phyloP scores from a whole-genome alignment of 2,797 vertebrate species.

The Takifugu rubripes region DNA sequence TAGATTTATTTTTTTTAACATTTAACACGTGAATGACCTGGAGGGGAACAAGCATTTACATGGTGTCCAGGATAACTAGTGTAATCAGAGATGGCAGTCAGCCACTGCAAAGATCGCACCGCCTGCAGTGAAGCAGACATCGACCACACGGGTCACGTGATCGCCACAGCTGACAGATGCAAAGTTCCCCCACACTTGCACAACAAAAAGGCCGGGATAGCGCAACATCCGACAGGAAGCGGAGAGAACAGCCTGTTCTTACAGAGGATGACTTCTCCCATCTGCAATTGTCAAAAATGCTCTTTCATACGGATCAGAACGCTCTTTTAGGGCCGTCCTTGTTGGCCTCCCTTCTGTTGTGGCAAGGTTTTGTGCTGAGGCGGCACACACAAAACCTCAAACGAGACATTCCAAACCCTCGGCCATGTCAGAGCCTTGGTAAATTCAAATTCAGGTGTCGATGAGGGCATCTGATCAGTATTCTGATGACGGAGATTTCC shows the following conservation, averaged over 20 bases:
- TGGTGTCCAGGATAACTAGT: slow-evolving; percentile 38
- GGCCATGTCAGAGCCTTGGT: slow-evolving; percentile 33
- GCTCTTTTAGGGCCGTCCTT: too few relatives aligned
- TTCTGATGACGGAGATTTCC: slow-evolving; percentile 48
- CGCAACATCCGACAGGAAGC: slow-evolving; percentile 26
- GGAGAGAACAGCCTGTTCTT: slow-evolving; percentile 23
- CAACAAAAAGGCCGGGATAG: slow-evolving; percentile 15
- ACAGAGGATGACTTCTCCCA: not conserved
- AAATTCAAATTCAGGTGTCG: slow-evolving; percentile 46
- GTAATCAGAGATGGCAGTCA: slow-evolving; percentile 39
- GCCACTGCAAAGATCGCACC: slow-evolving; percentile 55
- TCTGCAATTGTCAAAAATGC: not conserved
- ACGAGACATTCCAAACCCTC: slow-evolving; percentile 16
- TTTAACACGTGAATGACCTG: not conserved
- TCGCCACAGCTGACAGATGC: slow-evolving; percentile 45
- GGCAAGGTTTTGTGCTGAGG: not conserved
- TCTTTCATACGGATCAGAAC: not conserved
- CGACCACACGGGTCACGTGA: slow-evolving; percentile 37
- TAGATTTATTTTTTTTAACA: too few relatives aligned
- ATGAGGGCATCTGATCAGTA: slow-evolving; percentile 56
- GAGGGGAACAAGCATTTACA: slow-evolving; percentile 6
- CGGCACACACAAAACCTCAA: slow-evolving; percentile 6
- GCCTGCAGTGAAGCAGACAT: slow-evolving; percentile 40
- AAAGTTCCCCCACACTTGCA: slow-evolving; percentile 25
- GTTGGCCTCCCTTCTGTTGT: too few relatives aligned